phyloP scores from a whole-genome alignment of 2,797 vertebrate species.

The Serranus cabrilla region DNA sequence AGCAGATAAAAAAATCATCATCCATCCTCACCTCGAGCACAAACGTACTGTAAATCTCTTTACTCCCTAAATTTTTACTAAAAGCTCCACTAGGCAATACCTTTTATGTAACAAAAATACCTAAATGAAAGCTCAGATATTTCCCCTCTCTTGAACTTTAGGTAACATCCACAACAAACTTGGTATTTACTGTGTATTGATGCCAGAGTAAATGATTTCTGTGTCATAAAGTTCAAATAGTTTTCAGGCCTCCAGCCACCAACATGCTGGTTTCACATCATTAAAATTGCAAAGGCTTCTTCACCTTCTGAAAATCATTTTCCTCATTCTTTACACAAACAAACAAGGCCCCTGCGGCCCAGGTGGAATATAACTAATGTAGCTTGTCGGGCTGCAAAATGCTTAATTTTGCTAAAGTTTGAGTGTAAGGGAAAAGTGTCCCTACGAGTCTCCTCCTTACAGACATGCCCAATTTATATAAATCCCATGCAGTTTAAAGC shows the following conservation, averaged over 20 bases:
- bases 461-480: too few species aligned
- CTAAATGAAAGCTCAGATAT: neutral
- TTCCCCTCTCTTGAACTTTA: neutral
- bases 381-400: too few species aligned
- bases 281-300: slow-evolving; percentile 7
- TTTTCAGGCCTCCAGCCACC: neutral
- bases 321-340: neutral
- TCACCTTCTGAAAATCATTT: neutral
- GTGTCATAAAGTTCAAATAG: neutral
- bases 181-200: slow-evolving; percentile 1
- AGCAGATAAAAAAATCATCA: slow-evolving; percentile 4
- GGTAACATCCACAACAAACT: neutral
- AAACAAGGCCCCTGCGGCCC: neutral
- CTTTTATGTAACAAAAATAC: neutral
- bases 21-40: neutral
- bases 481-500: too few species aligned
- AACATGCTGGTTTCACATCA: neutral
- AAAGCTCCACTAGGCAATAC: neutral
- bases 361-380: too few species aligned
- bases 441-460: too few species aligned
- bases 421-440: too few species aligned
- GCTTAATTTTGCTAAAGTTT: too few species aligned
- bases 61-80: neutral
- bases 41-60: too few species aligned
- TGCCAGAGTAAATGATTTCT: neutral